A percentile compares a stretch with the other conserved stretches of the same genome.
These are phyloP conservation scores for Andrena haemorrhoa DNA, from an alignment of 2,888 invertebrate genomes.

Conservation along the genomic window DNA sequence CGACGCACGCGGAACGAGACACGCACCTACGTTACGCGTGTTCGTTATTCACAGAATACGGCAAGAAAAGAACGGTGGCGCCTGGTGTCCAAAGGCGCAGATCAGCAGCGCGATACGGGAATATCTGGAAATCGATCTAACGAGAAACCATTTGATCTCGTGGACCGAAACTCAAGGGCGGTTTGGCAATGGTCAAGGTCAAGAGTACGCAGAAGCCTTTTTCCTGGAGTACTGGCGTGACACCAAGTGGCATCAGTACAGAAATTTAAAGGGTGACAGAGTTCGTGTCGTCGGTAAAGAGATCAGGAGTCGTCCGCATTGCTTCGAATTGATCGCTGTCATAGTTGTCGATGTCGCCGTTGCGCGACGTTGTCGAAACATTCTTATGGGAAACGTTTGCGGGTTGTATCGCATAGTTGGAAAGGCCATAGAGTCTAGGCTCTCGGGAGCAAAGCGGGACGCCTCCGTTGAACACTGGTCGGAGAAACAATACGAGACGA, in stretches of 20 bases:
- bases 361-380: no score
- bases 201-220: constrained; percentile 94
- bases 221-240: constrained; percentile 93
- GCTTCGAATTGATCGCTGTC: constrained; percentile 16
- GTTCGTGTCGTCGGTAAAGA: constrained; percentile 84
- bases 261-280: constrained; percentile 91
- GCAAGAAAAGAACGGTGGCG: constrained; percentile 94
- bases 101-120: constrained; percentile 92
- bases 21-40: no score
- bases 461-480: neutral
- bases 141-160: constrained; percentile 91
- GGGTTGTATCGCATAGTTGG: neutral
- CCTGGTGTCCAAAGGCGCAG: constrained; percentile 96
- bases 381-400: no score
- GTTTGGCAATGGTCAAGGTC: constrained; percentile 95
- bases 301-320: constrained; percentile 40
- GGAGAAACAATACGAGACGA: neutral
- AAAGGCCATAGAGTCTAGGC: neutral
- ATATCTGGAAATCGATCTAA: constrained; percentile 93
- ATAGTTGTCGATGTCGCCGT: neutral
- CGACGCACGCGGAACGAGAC: no score
- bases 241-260: constrained; percentile 91
- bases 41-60: constrained; percentile 88
- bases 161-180: constrained; percentile 95
- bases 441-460: constrained; percentile 37